Conservation (phyloP, 1,140 invertebrate genomes). For the Aplysia californica region DNA sequence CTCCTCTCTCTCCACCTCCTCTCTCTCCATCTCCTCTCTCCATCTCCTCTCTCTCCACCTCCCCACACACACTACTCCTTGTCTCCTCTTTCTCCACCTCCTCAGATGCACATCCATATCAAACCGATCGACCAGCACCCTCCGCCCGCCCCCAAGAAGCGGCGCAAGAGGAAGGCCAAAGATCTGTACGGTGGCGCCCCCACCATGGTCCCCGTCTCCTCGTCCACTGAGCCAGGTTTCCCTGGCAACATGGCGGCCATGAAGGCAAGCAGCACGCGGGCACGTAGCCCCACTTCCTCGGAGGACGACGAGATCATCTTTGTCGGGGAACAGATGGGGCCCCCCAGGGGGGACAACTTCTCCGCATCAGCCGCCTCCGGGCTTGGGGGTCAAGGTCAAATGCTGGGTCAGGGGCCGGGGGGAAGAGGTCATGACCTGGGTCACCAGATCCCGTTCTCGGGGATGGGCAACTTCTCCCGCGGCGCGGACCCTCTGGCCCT, state of each 20-base stretch:
- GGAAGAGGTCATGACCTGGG: not conserved
- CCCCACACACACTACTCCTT: not conserved
- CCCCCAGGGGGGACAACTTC: constrained; percentile 24
- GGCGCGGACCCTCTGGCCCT: constrained; percentile 22
- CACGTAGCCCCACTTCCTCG: constrained; percentile 16
- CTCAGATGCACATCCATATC: constrained; percentile 52
- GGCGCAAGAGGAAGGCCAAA: constrained; percentile 39
- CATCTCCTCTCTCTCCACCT: not conserved
- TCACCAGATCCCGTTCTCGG: constrained; percentile 21
- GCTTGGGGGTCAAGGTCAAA: constrained; percentile 21
- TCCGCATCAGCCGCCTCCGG: not conserved
- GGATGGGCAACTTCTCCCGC: constrained; percentile 25
- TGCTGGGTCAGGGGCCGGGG: constrained; percentile 15
- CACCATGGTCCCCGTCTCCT: constrained; percentile 40
- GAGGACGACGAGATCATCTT: constrained; percentile 35
- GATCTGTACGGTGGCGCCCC: constrained; percentile 37
- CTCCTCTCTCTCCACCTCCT: no score
- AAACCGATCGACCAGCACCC: constrained; percentile 35
- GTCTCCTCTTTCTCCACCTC: not conserved
- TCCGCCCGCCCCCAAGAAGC: constrained; percentile 18
- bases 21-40: not conserved
- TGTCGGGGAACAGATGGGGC: constrained; percentile 15
- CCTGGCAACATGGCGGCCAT: constrained; percentile 13
- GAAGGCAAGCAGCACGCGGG: constrained; percentile 17
- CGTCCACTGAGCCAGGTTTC: constrained; percentile 16